Conservation (phyloP, 2,113 vertebrate species). For the Coptodon bakossiorum region DNA sequence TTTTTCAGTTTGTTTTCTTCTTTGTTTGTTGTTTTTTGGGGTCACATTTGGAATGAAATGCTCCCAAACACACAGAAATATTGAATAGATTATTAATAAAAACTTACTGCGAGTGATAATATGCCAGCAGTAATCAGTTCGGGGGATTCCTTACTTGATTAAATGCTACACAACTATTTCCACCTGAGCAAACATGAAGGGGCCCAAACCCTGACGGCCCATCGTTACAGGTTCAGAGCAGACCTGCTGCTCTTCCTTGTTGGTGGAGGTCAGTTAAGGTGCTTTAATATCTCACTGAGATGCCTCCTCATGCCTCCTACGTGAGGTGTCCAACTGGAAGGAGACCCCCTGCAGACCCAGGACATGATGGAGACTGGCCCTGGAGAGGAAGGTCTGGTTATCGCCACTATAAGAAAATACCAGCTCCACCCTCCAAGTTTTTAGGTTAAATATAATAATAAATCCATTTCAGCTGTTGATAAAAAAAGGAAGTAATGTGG, state of each 20-base stretch:
- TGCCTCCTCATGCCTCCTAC: neutral
- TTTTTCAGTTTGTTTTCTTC: neutral
- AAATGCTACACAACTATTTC: neutral
- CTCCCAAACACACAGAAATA: neutral
- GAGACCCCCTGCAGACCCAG: neutral
- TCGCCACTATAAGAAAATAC: neutral
- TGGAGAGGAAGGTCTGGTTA: neutral
- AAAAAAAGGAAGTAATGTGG: neutral
- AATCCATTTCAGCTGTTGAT: neutral
- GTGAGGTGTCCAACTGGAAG: neutral
- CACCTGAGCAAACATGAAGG: neutral
- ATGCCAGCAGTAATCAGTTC: neutral
- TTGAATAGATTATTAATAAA: neutral
- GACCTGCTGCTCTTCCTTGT: neutral
- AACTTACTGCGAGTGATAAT: neutral
- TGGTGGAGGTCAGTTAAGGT: neutral
- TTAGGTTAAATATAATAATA: neutral
- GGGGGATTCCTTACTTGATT: neutral
- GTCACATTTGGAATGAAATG: neutral
- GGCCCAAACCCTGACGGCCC: neutral
- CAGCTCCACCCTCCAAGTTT: neutral
- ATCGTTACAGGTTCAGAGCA: neutral
- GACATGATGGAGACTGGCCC: neutral
- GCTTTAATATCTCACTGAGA: fast-evolving
- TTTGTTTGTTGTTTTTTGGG: fast-evolving